Base-by-base conservation (phyloP, 1,140 invertebrate species). In the Aphidius ervi region DNA sequence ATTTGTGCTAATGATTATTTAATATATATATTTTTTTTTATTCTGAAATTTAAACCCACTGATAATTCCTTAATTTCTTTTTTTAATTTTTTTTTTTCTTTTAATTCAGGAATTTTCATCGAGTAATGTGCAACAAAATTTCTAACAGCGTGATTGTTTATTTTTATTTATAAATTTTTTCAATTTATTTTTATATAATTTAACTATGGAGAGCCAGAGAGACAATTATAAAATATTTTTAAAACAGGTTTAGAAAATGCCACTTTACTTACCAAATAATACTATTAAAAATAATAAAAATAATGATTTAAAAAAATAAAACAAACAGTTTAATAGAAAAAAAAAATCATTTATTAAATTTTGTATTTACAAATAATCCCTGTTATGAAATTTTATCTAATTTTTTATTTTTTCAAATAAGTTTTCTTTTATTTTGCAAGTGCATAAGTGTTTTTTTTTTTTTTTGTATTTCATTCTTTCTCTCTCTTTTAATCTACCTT, bases 241-340 rank as follows among this genome's bases (percentile, higher is more conserved):
- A 23, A 48, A 40, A 48, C 9, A 10, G 43, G 50, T 52, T 55
- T 58, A 60, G 53, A 57, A 63, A 52, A 58, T 63, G 62, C 62
- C 62, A 63, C 62, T 63, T 59, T 63, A 63, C 62, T 63, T 60
- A 60, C 62, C 62, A 23, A 20, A n/a, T n/a, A n/a, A n/a, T n/a
- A n/a, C n/a, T n/a, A n/a, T n/a, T n/a, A n/a, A 40, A 23, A n/a
- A 9, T 10, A 42, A 31, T 42, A 46, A 16, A 50, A 56, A 59
- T 57, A 43, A 45, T 54, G 6, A 20, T 40, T 40, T 16, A 42
- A 16, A 42, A 46, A 47, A 48, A 54, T 43, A 39, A 56, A 48
- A 61, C 49, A 61, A 61, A 49, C 56, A 61, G 10, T 42, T 61
- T 47, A 20, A 37, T 54, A 31, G 56, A 61, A 56, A 61, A 61